Conservation (phyloP, 2,113 vertebrate genomes). For the Sterna hirundo region DNA sequence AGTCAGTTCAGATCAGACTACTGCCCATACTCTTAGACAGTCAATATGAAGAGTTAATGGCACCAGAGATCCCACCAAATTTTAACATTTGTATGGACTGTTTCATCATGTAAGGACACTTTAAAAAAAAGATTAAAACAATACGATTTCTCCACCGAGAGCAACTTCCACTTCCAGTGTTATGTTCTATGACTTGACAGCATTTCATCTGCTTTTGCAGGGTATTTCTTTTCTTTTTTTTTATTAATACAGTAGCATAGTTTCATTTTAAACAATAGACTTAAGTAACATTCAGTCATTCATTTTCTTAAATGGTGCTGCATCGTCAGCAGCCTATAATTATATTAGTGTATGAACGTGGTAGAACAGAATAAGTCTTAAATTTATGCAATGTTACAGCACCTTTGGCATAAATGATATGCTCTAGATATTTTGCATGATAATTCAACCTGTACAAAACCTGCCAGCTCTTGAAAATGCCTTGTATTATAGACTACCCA, state of each 20-base stretch:
- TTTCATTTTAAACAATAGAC: constrained; percentile 68
- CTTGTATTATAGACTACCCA: not conserved
- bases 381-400: not conserved
- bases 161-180: constrained; percentile 36
- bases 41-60: not conserved
- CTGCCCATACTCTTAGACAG: not conserved
- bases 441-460: constrained; percentile 30
- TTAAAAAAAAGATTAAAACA: constrained; percentile 13
- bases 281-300: constrained; percentile 8
- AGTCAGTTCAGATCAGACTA: not conserved
- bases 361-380: constrained; percentile 10
- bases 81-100: not conserved
- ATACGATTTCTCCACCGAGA: not conserved
- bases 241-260: constrained; percentile 5
- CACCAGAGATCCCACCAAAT: not conserved
- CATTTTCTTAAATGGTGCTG: constrained; percentile 13
- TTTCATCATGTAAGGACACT: not conserved
- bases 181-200: constrained; percentile 68
- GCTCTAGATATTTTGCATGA: constrained; percentile 14
- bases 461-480: constrained; percentile 1
- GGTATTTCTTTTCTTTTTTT: not conserved
- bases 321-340: constrained; percentile 54
- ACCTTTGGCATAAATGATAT: constrained; percentile 34
- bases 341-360: constrained; percentile 1
- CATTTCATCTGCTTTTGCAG: constrained; percentile 46